Percentiles rank a stretch among this genome's conserved stretches.
phyloP scores from a whole-genome alignment of 2,797 vertebrate species.

The Siniperca obscura region DNA sequence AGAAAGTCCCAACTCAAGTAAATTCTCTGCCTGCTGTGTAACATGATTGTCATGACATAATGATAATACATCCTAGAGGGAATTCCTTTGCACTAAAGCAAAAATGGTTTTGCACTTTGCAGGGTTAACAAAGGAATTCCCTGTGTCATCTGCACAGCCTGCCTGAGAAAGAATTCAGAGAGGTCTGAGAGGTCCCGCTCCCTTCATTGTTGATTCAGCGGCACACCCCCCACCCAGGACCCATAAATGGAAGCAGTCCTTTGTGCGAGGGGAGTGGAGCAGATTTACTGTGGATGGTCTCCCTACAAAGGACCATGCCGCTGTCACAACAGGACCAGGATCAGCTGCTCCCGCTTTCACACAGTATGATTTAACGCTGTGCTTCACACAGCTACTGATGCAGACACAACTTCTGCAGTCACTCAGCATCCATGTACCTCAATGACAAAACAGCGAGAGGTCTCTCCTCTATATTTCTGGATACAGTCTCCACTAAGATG shows the following conservation, averaged over 20 bases:
- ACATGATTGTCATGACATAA: conserved; percentile 21
- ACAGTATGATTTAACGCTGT: conserved; percentile 64
- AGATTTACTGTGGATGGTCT: conserved; percentile 83
- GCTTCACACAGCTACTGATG: conserved; percentile 71
- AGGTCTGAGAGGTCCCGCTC: conserved; percentile 74
- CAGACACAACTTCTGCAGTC: conserved; percentile 62
- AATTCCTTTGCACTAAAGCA: conserved; percentile 35
- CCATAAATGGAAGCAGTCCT: conserved; percentile 77
- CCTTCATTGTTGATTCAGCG: conserved; percentile 80
- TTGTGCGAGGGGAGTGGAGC: conserved; percentile 79
- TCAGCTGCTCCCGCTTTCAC: conserved; percentile 77
- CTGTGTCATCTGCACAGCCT: conserved; percentile 63
- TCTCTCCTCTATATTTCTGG: neutral
- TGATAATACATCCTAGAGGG: conserved; percentile 25
- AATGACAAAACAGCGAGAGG: neutral
- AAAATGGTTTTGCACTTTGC: conserved; percentile 56
- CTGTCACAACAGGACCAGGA: conserved; percentile 82
- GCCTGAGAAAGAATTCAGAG: conserved; percentile 80
- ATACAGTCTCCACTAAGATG: conserved; percentile 7
- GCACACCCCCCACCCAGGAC: conserved; percentile 66
- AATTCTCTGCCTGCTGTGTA: neutral
- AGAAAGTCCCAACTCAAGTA: neutral
- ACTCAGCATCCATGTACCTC: conserved; percentile 32
- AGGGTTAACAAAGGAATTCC: conserved; percentile 72
- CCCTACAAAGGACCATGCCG: conserved; percentile 75